Percentiles rank a stretch among this genome's conserved stretches.
These are phyloP conservation scores for Drosophila takahashii DNA, from an alignment of 1,140 invertebrate species.

Conservation along the genomic window DNA sequence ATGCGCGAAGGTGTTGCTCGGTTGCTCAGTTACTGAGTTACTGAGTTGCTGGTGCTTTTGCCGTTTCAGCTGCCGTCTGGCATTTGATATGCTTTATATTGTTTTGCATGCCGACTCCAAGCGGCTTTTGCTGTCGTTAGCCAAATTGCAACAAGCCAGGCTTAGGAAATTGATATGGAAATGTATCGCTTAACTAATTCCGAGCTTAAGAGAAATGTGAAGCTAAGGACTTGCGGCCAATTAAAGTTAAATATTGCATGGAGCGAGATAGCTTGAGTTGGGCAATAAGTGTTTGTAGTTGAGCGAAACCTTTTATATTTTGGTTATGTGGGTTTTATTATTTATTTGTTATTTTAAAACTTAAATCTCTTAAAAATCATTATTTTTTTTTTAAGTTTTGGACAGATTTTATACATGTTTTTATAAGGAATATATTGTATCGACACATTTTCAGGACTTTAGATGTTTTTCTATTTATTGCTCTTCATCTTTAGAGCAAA, in stretches of 20 bases:
- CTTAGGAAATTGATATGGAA: slow-evolving; percentile 58
- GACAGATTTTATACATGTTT: too few species aligned
- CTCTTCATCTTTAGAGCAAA: too few species aligned
- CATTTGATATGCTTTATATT: slow-evolving; percentile 73
- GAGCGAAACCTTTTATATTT: not conserved
- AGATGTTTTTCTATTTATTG: too few species aligned
- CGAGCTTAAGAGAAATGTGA: slow-evolving; percentile 36
- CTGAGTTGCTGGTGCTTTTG: slow-evolving; percentile 3
- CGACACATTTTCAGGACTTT: too few species aligned
- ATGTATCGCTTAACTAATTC: slow-evolving; percentile 51
- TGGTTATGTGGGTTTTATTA: not conserved
- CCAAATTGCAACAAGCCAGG: slow-evolving; percentile 40
- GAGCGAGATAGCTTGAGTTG: slow-evolving; percentile 15
- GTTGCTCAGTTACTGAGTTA: not conserved
- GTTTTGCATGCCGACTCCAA: slow-evolving; percentile 52
- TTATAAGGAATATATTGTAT: too few species aligned
- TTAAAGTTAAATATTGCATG: slow-evolving; percentile 43
- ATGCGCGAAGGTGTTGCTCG: slow-evolving; percentile 66
- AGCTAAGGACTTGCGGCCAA: slow-evolving; percentile 38
- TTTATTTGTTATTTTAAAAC: too few species aligned
- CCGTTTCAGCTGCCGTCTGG: slow-evolving; percentile 18
- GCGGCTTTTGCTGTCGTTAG: slow-evolving; percentile 38
- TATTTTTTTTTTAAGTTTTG: too few species aligned
- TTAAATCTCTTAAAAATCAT: too few species aligned
- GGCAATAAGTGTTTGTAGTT: slow-evolving; percentile 7